Conservation (phyloP, 2,888 invertebrate genomes). For the Pemphredon lugubris region DNA sequence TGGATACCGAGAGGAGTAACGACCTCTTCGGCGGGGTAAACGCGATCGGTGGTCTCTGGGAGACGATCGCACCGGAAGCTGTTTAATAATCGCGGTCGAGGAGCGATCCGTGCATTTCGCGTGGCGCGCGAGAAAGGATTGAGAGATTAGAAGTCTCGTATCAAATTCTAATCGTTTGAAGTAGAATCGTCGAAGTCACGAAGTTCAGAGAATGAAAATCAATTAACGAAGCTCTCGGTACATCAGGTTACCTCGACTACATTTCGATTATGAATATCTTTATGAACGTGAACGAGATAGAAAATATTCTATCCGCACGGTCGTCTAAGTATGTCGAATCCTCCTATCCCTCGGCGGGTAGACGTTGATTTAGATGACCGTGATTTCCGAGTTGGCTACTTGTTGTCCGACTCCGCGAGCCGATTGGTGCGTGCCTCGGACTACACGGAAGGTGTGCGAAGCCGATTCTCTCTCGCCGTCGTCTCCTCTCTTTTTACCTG, state of each 20-base stretch:
- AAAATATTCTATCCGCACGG: too few species aligned
- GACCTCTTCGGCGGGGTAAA: not conserved
- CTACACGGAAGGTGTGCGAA: constrained; percentile 58
- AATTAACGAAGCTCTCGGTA: too few species aligned
- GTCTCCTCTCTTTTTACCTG: constrained; percentile 19
- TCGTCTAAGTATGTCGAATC: too few species aligned
- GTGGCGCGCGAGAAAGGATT: not conserved
- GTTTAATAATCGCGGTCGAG: not conserved
- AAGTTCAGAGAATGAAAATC: too few species aligned
- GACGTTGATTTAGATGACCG: constrained; percentile 76
- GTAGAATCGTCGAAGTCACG: too few species aligned
- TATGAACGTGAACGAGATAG: not conserved
- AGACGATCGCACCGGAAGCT: not conserved
- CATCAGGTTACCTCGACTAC: too few species aligned
- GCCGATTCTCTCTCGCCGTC: constrained; percentile 51
- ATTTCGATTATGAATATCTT: too few species aligned
- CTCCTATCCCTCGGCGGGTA: constrained; percentile 40
- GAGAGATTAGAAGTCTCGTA: too few species aligned
- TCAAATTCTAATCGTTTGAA: too few species aligned
- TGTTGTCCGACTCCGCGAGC: constrained; percentile 61
- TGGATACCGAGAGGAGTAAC: constrained; percentile 1
- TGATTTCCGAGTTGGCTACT: constrained; percentile 75
- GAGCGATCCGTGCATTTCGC: not conserved
- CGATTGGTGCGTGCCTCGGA: constrained; percentile 46
- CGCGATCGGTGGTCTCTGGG: not conserved